Evolutionary conservation across 2,113 vertebrate species (phyloP).

Genomic region (Triplophysa siluroides): DNA sequence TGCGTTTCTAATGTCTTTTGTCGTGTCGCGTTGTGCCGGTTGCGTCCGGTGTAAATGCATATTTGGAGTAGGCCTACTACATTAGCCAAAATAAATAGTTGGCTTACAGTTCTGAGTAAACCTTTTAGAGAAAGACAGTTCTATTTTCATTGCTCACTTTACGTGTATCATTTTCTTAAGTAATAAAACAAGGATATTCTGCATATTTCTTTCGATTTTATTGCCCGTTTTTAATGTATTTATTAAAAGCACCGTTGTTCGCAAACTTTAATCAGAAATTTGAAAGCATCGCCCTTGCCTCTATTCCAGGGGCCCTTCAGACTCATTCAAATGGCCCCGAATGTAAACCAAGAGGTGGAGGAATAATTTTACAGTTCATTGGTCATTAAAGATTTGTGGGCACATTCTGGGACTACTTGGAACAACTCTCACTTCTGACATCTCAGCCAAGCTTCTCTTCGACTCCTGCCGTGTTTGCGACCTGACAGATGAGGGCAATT

Average conservation of each 20-base stretch:
- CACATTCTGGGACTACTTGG: background rate
- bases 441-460: constrained; percentile 6
- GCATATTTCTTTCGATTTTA: background rate
- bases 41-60: too few relatives aligned
- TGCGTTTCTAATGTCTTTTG: too few relatives aligned
- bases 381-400: constrained; percentile 19
- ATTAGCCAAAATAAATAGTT: background rate
- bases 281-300: too few relatives aligned
- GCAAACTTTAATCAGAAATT: too few relatives aligned
- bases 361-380: constrained; percentile 22
- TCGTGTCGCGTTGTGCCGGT: too few relatives aligned
- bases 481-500: background rate
- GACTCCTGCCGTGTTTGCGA: background rate
- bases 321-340: background rate
- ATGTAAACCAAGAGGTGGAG: background rate
- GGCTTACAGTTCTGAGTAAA: too few relatives aligned
- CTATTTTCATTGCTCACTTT: too few relatives aligned
- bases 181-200: background rate
- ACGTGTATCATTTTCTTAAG: too few relatives aligned
- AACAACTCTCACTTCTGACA: background rate
- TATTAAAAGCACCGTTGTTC: constrained; percentile 28
- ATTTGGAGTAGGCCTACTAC: background rate
- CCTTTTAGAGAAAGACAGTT: too few relatives aligned
- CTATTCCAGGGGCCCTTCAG: background rate
- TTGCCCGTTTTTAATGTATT: background rate